Evolutionary conservation across 2,113 vertebrate genomes (phyloP), one percentile per base, ranked within the genome.

Genomic region (Dromiciops gliroides): DNA sequence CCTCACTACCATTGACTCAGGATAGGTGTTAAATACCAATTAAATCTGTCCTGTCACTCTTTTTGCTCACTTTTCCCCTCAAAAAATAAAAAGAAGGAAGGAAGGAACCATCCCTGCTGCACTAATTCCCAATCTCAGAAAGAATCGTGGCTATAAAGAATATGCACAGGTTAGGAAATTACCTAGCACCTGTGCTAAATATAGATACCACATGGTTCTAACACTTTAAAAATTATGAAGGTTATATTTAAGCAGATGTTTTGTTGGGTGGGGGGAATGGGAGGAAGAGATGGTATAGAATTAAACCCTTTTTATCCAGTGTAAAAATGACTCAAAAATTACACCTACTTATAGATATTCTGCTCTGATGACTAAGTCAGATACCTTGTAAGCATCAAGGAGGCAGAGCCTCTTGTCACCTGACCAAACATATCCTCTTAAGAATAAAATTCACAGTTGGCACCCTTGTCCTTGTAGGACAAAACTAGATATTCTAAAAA

Each of bases 181-280:
- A 11, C 50, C 26, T n/a, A 28, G 10, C 51, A 26, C 49, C 3
- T 5, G 90, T 83, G 50, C 14, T 0, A 23, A 50, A 89, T 4
- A 23, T n/a, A 93, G 49, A 60, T 0, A 4, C n/a, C 26, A 53
- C 12, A 1, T 5, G 11, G 47, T 9, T 1, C n/a, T 50, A n/a
- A 1, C 0, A 0, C 24, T 16, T 22, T 44, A 1, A 44, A 50
- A 48, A n/a, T 60, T 53, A 3, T 7, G 5, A 2, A 83, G 16
- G 44, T 53, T 91, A 8, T 53, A 56, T 1, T 25, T 16, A 91
- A 91, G 24, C 51, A 47, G 67, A 37, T 0, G 3, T 19, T 25
- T 14, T 51, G 2, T 2, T 48, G 37, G 22, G 14, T 25, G 47
- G 6, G 44, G 31, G 67, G 19, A 83, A 83, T 90, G 22, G 22